These are phyloP conservation scores for Marasmarcha lunaedactyla DNA, from an alignment of 2,888 invertebrate species.

Conservation along the genomic window DNA sequence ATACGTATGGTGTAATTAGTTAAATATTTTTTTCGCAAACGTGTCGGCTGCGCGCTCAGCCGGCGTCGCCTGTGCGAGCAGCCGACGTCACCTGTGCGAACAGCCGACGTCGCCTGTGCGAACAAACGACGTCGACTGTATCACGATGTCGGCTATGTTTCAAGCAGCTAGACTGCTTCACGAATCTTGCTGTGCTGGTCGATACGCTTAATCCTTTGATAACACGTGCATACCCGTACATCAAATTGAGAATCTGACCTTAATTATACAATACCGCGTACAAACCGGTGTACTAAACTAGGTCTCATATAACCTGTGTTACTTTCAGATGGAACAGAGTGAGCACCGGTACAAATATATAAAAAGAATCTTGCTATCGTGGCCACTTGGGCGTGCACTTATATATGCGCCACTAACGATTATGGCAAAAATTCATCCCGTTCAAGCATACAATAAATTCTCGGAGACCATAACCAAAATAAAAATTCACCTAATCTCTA, in stretches of 20 bases:
- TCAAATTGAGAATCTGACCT: background rate
- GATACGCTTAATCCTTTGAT: too few relatives aligned
- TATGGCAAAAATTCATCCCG: slow-evolving; percentile 2
- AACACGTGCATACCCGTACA: background rate
- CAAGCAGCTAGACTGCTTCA: too few relatives aligned
- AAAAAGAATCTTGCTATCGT: slow-evolving; percentile 1
- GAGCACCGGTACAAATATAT: slow-evolving; percentile 1
- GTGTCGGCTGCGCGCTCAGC: background rate
- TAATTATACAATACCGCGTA: background rate
- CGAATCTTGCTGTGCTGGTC: background rate
- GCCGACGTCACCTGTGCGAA: background rate
- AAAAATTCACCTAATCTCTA: background rate
- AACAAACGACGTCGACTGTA: background rate
- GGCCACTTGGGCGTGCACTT: slow-evolving; percentile 3
- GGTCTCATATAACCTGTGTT: background rate
- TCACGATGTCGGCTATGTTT: too few relatives aligned
- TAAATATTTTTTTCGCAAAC: background rate
- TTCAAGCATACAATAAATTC: background rate
- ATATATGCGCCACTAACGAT: slow-evolving; percentile 1
- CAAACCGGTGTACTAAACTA: background rate
- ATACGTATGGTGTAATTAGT: too few relatives aligned
- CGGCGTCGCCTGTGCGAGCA: background rate
- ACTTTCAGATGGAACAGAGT: background rate
- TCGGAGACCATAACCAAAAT: background rate
- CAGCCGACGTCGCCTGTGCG: background rate